phyloP scores from a whole-genome alignment of 1,140 invertebrate species.

The Apocrypta bakeri region DNA sequence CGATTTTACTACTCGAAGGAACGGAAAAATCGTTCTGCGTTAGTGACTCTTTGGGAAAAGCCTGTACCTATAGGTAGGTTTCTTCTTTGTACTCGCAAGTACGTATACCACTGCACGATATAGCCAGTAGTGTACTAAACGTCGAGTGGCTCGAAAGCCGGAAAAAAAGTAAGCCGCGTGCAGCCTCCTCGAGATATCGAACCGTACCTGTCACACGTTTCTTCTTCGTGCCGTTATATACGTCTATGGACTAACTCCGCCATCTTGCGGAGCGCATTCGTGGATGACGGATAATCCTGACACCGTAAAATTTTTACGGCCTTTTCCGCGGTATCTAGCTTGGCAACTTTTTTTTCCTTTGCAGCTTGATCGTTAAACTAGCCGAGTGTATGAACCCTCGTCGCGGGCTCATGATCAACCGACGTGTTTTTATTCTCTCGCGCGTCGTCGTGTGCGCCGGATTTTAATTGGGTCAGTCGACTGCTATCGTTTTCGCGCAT shows the following conservation, averaged over 20 bases:
- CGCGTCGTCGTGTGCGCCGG: background rate
- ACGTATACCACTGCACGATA: no score
- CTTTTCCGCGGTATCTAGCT: background rate
- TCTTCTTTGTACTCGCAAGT: no score
- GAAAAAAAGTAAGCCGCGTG: slow-evolving; percentile 1
- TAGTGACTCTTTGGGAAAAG: no score
- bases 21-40: background rate
- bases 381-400: background rate
- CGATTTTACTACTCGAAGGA: slow-evolving; percentile 12
- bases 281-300: slow-evolving; percentile 42
- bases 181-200: background rate
- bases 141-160: background rate
- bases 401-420: background rate
- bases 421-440: slow-evolving; percentile 4
- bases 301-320: slow-evolving; percentile 46
- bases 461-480: background rate
- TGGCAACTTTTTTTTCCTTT: background rate
- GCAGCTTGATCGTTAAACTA: background rate
- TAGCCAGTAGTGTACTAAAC: no score
- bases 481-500: no score
- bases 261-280: slow-evolving; percentile 7
- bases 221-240: background rate
- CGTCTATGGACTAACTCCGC: no score
- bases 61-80: no score
- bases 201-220: slow-evolving; percentile 4